Evolutionary conservation across 2,113 vertebrate genomes (phyloP), one percentile per base, ranked within the genome.

Genomic region (Halcyon senegalensis): DNA sequence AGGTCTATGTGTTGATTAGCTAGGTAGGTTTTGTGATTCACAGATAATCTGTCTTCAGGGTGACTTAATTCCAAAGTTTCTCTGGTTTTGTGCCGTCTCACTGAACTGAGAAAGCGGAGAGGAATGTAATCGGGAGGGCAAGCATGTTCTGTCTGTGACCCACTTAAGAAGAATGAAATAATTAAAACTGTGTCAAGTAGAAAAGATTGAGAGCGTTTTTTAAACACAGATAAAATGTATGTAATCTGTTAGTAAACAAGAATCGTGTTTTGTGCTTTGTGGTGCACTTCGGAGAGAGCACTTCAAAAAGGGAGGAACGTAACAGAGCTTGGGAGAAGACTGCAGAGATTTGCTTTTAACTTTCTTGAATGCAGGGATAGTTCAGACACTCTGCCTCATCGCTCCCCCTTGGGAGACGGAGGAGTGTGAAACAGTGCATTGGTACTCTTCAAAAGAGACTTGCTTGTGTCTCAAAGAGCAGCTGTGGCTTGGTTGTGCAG

Each of bases 401-500:
- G 2, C 3, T 16, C 4, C 6, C 72, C 7, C 14, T 24, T 55
- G 56, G n/a, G 37, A 67, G 30, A 30, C 13, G 18, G 14, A 9
- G 44, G 43, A 41, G 5, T 41, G 19, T 56, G 19, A 60, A 30
- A 39, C 13, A 41, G 10, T 8, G 13, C 27, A 16, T 21, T 35
- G 23, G 24, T 78, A 33, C 56, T 83, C 27, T 48, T 77, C 51
- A 25, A 7, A 30, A 13, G 58, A 51, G 44, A 10, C 35, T 44
- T 63, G 31, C 25, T 28, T 76, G 24, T 76, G 53, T 64, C 28
- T 56, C 5, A 1, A n/a, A 14, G n/a, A 62, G 18, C 19, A 56
- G 0, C 39, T 1, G 10, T 69, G 64, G 14, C 50, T 24, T 28
- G 37, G 33, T 27, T 2, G 5, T 20, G 20, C 5, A 2, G 25